Base-by-base conservation (phyloP, 2,113 vertebrate species). In the Xenopus borealis region DNA sequence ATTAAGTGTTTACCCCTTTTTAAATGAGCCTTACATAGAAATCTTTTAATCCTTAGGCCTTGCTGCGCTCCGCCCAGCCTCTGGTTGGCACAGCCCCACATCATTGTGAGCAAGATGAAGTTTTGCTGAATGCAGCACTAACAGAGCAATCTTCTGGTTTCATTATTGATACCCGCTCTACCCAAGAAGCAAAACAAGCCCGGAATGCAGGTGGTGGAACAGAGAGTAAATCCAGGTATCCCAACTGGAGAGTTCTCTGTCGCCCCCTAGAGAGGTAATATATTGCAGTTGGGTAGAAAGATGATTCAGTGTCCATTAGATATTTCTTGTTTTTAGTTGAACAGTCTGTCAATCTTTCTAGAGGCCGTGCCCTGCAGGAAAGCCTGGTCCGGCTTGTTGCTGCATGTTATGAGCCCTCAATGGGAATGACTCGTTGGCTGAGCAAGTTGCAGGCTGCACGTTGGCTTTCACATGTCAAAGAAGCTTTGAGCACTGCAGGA, bases 401-500 rank as follows among this genome's bases (percentile, higher is more conserved):
- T 65, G 90, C 94, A 2, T 95, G 93, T 40, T 66, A 81, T 0
- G 93, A 94, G 0, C 59, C 80, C 10, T 85, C 89, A 0, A 62
- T 82, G 23, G 90, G 78, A 77, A 90, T 91, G 87, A 92, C 94
- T 62, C 88, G 88, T 3, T 95, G 94, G 94, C 92, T 97, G 74
- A 88, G 87, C 82, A 89, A 86, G 17, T 88, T 95, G 63, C 94
- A 95, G 62, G 83, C 92, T 82, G 94, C 93, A 70, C 88, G 81
- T 78, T 96, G 95, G 94, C 87, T 97, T 78, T 80, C 88, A 20
- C 91, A 95, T 9, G 84, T 96, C 82, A 92, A 95, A 63, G 92
- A 85, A 0, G 89, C 91, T 0, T 86, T 94, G 76, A 91, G 89
- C 62, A 88, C 89, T 0, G 91, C 94, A 18, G 95, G 94, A 46